Conservation (phyloP, 2,113 vertebrate genomes). For the Alouatta palliata region DNA sequence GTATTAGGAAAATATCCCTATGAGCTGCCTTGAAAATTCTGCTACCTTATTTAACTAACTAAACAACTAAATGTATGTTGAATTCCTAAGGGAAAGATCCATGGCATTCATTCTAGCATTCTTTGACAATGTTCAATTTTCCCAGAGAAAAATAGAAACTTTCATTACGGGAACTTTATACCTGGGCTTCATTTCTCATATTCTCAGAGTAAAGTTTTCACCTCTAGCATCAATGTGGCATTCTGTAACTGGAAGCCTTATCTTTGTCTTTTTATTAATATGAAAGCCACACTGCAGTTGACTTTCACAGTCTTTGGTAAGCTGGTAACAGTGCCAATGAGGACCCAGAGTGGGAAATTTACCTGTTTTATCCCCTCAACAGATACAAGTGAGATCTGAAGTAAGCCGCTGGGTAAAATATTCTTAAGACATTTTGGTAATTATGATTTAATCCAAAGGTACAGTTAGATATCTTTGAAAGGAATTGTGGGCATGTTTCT, state of each 20-base stretch:
- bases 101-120: background rate
- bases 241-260: background rate
- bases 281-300: background rate
- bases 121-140: conserved; percentile 12
- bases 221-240: background rate
- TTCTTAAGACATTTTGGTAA: background rate
- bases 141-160: conserved; percentile 28
- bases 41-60: background rate
- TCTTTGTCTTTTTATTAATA: background rate
- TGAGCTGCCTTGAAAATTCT: background rate
- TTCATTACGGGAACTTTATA: background rate
- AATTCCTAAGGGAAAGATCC: background rate
- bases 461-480: background rate
- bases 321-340: background rate
- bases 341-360: background rate
- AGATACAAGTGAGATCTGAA: background rate
- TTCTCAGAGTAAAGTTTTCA: background rate
- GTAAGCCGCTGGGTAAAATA: background rate
- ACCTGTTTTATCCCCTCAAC: background rate
- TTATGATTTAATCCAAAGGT: background rate
- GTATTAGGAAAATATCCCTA: background rate
- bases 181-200: background rate
- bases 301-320: background rate
- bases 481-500: background rate
- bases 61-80: background rate